Percentiles rank a stretch among this genome's conserved stretches.
Evolutionary conservation across 2,888 invertebrate species (phyloP).

Genomic region (Steromphala cineraria): DNA sequence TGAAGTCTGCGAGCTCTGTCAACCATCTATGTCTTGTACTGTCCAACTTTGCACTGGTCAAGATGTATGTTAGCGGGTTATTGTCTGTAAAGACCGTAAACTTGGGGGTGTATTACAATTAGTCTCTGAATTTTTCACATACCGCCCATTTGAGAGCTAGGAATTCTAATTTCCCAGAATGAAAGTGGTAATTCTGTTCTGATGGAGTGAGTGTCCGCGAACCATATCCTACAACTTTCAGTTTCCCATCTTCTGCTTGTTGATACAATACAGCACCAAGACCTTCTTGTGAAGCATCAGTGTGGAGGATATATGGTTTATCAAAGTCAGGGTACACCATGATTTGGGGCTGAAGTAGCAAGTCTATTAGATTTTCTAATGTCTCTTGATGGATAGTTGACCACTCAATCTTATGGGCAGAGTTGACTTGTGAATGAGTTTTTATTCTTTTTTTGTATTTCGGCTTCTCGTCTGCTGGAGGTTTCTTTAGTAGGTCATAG

Average conservation of each 20-base stretch:
- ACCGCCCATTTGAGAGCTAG: constrained; percentile 31
- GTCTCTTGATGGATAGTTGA: neutral
- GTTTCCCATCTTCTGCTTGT: neutral
- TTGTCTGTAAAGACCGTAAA: constrained; percentile 23
- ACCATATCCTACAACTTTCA: neutral
- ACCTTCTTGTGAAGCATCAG: constrained; percentile 4
- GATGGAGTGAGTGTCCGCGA: constrained; percentile 4
- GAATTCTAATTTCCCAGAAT: constrained; percentile 26
- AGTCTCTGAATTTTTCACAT: constrained; percentile 27
- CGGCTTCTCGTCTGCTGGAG: neutral
- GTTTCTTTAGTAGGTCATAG: constrained; percentile 13
- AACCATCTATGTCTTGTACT: constrained; percentile 16
- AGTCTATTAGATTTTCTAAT: neutral
- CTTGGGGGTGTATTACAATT: constrained; percentile 25
- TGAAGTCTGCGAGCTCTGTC: constrained; percentile 22
- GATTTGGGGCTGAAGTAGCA: neutral
- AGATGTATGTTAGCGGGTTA: constrained; percentile 22
- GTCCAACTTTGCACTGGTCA: constrained; percentile 22
- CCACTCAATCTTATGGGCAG: neutral
- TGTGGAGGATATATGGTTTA: constrained; percentile 24
- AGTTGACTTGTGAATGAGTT: too few relatives aligned
- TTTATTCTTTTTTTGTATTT: neutral
- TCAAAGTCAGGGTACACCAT: constrained; percentile 13
- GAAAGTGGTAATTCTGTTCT: constrained; percentile 22
- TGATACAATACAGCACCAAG: neutral